These are phyloP conservation scores for Nysson spinosus DNA, from an alignment of 2,888 invertebrate genomes.

Conservation along the genomic window DNA sequence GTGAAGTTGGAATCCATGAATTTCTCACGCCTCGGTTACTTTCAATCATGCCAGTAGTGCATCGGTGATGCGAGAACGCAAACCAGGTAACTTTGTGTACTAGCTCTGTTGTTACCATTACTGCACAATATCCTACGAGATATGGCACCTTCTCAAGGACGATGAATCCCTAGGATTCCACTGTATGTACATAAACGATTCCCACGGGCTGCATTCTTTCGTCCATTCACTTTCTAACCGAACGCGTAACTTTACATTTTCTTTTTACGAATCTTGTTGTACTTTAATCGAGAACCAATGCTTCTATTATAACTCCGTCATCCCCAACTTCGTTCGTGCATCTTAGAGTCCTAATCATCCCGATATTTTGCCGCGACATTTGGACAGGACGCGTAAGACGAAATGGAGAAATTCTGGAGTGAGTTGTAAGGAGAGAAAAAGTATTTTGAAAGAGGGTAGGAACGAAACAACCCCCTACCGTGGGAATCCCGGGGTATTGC, in stretches of 20 bases:
- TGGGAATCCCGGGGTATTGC: slow-evolving; percentile 61
- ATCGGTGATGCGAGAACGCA: slow-evolving; percentile 23
- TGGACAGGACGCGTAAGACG: background rate
- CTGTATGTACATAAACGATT: slow-evolving; percentile 34
- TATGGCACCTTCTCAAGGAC: slow-evolving; percentile 29
- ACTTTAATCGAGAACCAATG: too few species aligned
- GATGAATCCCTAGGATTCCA: slow-evolving; percentile 25
- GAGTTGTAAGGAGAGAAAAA: slow-evolving; percentile 2
- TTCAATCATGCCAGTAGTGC: slow-evolving; percentile 17
- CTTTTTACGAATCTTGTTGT: too few species aligned
- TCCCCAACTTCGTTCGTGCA: too few species aligned
- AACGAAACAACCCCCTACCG: slow-evolving; percentile 59
- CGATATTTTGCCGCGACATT: too few species aligned
- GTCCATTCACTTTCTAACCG: too few species aligned
- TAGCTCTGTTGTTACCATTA: slow-evolving; percentile 33
- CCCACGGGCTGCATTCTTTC: too few species aligned
- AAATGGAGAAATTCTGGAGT: background rate
- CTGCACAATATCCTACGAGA: slow-evolving; percentile 17
- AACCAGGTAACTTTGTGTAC: slow-evolving; percentile 21
- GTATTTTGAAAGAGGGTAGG: slow-evolving; percentile 53
- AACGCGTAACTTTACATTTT: too few species aligned
- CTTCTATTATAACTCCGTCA: too few species aligned
- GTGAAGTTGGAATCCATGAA: slow-evolving; percentile 37
- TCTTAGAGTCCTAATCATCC: too few species aligned
- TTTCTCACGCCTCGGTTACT: slow-evolving; percentile 30